Percentiles rank a stretch among this genome's conserved stretches.
These are phyloP conservation scores for Drosophila fuyamai DNA, from an alignment of 1,140 invertebrate species.

Conservation along the genomic window DNA sequence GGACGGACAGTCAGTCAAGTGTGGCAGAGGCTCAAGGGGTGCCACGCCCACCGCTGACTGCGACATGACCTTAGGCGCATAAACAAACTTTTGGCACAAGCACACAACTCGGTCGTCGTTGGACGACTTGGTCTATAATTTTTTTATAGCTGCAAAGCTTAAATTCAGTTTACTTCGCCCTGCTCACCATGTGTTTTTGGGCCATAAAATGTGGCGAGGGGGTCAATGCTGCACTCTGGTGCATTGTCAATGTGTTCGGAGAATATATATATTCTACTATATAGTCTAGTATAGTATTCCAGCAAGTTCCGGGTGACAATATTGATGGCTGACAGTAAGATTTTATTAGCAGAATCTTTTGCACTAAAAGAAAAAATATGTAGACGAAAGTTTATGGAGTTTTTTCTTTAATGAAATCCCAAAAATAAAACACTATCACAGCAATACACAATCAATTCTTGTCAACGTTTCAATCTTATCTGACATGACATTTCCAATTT, in stretches of 20 bases:
- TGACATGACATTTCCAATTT: slow-evolving; percentile 1
- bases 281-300: too few species aligned
- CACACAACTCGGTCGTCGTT: slow-evolving; percentile 23
- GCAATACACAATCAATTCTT: background rate
- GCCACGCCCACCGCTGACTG: slow-evolving; percentile 44
- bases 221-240: slow-evolving; percentile 62
- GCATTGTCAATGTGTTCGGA: slow-evolving; percentile 34
- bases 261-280: too few species aligned
- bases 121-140: slow-evolving; percentile 61
- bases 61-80: slow-evolving; percentile 77
- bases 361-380: background rate
- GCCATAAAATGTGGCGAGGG: slow-evolving; percentile 32
- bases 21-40: slow-evolving; percentile 22
- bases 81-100: slow-evolving; percentile 63
- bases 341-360: background rate
- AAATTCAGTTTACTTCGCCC: slow-evolving; percentile 27
- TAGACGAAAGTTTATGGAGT: too few species aligned
- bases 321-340: background rate
- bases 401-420: too few species aligned
- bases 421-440: background rate
- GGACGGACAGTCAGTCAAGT: slow-evolving; percentile 43
- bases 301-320: slow-evolving; percentile 2
- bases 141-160: slow-evolving; percentile 60
- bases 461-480: background rate
- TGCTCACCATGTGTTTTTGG: slow-evolving; percentile 28